These are phyloP conservation scores for Bradypus variegatus DNA, from an alignment of 2,797 vertebrate genomes.

Conservation along the genomic window DNA sequence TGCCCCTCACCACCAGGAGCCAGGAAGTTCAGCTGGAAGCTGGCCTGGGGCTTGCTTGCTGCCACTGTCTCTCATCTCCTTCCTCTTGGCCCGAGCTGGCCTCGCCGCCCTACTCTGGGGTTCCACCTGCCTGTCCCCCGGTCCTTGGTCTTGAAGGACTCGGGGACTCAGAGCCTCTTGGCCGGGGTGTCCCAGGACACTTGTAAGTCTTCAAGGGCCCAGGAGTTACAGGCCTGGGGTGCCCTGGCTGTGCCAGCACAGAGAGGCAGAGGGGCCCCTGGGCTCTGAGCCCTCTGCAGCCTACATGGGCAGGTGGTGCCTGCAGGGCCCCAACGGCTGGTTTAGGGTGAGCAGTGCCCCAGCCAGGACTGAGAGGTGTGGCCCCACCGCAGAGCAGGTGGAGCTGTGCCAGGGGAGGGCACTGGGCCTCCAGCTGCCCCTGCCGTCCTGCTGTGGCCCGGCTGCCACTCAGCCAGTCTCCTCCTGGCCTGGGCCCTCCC, in stretches of 20 bases:
- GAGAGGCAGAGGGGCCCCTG: too few relatives aligned
- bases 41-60: too few relatives aligned
- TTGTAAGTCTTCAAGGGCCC: not conserved
- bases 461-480: too few relatives aligned
- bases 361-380: too few relatives aligned
- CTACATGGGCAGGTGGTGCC: too few relatives aligned
- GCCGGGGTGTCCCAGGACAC: not conserved
- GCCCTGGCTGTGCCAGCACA: too few relatives aligned
- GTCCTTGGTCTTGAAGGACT: not conserved
- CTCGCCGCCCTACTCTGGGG: not conserved
- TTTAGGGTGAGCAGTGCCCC: not conserved
- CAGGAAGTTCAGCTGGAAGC: not conserved
- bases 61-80: rapidly evolving
- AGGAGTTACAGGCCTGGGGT: not conserved
- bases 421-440: not conserved
- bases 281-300: too few relatives aligned
- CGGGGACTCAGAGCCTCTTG: not conserved
- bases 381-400: not conserved
- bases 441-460: not conserved
- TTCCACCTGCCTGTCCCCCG: not conserved
- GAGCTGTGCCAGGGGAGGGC: not conserved
- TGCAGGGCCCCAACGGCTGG: not conserved
- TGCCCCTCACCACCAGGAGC: rapidly evolving
- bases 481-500: too few relatives aligned
- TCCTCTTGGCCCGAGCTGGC: not conserved